Evolutionary conservation across 2,888 invertebrate species (phyloP).

Genomic region (Patella ulyssiponensis): DNA sequence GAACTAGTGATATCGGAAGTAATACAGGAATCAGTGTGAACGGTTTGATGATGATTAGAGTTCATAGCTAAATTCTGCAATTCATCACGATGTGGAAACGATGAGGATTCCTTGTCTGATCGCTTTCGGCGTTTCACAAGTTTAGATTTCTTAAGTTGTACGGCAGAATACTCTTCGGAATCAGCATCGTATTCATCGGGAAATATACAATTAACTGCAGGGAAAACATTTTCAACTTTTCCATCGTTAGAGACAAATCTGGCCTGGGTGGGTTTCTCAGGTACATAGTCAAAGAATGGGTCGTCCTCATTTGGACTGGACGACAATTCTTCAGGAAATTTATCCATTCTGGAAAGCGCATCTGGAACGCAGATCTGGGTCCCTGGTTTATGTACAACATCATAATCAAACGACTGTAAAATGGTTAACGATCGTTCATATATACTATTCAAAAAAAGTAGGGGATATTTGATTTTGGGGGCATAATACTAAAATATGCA

Average conservation of each 20-base stretch:
- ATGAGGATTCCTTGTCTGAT: neutral
- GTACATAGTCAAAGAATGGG: constrained; percentile 21
- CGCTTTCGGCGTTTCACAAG: neutral
- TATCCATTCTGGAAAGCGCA: constrained; percentile 6
- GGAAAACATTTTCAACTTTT: neutral
- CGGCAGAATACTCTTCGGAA: neutral
- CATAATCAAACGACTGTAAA: constrained; percentile 6
- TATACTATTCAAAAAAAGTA: too few species aligned
- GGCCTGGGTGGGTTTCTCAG: constrained; percentile 8
- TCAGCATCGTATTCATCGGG: neutral
- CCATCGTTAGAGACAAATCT: constrained; percentile 12
- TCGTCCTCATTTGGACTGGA: constrained; percentile 26
- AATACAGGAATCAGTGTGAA: neutral
- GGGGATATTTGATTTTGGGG: too few species aligned
- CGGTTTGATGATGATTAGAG: neutral
- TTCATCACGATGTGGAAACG: neutral
- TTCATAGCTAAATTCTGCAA: neutral
- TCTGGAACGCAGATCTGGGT: constrained; percentile 9
- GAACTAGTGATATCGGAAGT: neutral
- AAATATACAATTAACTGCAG: neutral
- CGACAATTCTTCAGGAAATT: constrained; percentile 1
- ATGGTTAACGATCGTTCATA: constrained; percentile 23
- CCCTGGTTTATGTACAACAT: constrained; percentile 18
- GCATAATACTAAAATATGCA: too few species aligned
- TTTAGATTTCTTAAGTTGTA: neutral